Evolutionary conservation across 2,888 invertebrate genomes (phyloP), one percentile per base, ranked within the genome.

Genomic region (Adineta ricciae): DNA sequence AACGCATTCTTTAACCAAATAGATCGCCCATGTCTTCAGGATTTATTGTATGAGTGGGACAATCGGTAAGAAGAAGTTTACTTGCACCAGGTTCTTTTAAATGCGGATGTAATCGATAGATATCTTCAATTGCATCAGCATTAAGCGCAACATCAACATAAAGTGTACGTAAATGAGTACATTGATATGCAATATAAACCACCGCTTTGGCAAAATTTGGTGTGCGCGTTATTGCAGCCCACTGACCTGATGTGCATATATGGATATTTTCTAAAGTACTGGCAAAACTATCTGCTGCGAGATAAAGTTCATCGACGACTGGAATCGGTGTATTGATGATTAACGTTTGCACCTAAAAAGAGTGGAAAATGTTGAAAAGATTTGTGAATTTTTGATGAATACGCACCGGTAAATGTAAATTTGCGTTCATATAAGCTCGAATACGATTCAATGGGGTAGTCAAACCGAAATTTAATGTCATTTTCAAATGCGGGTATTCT

Each of bases 381-480:
- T n/a, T 2, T 64, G 9, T n/a, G 27, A 21, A 64, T 11, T 64
- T 41, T 0, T 5, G 41, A n/a, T 11, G 0, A 11, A 41, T 41
- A 41, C 41, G n/a, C 41, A 78, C 78, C n/a, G 41, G 78, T 41
- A 78, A n/a, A 41, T 78, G 78, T 78, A 78, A n/a, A 41, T 78
- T 41, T 36, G 41, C 5, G 0, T 78, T 78, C 41, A 78, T 41
- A 41, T 78, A 78, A 38, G 41, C 41, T n/a, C 41, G 41, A 41
- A 78, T 41, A n/a, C 78, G 38, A 41, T 78, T 24, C 2, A 41
- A 14, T 41, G 78, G 78, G 24, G 78, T 78, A 41, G 78, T 78
- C n/a, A 78, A 19, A 78, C 41, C 78, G 41, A 78, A 78, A 41
- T 78, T 78, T n/a, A 78, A 78, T 41, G 78, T 78, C 78, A 78